These are phyloP conservation scores for Bucco capensis DNA, from an alignment of 2,113 vertebrate species.

Conservation along the genomic window DNA sequence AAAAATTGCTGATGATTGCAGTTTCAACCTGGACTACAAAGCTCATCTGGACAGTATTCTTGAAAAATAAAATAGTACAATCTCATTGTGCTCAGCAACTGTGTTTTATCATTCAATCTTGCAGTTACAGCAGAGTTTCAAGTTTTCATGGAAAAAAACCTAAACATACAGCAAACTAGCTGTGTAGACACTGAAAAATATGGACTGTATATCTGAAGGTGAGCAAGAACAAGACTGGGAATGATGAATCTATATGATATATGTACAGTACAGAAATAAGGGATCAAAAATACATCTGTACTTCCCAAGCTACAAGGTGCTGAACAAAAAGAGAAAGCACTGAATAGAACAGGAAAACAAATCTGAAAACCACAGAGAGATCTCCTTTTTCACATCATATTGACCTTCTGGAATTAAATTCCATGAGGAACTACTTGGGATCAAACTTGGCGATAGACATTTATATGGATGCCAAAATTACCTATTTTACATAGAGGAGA, in stretches of 20 bases:
- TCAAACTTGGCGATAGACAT: background rate
- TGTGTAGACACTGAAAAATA: background rate
- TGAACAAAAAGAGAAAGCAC: background rate
- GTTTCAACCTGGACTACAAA: background rate
- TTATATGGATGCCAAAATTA: background rate
- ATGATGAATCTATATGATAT: background rate
- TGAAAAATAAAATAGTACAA: background rate
- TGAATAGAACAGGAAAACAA: background rate
- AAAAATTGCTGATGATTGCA: background rate
- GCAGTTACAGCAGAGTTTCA: background rate
- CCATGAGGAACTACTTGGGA: background rate
- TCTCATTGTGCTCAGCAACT: background rate
- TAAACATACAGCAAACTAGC: background rate
- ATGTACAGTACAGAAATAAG: background rate
- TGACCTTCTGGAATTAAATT: background rate
- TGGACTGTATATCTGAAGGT: background rate
- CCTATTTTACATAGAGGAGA: background rate
- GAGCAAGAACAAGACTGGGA: background rate
- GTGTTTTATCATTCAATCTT: background rate
- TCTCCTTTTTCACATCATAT: fast-evolving
- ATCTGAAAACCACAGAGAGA: background rate
- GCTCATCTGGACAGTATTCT: background rate
- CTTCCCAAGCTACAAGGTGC: background rate
- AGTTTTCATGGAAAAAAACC: background rate
- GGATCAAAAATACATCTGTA: background rate